Conservation (phyloP, 2,113 vertebrate genomes). For the Sorex araneus region DNA sequence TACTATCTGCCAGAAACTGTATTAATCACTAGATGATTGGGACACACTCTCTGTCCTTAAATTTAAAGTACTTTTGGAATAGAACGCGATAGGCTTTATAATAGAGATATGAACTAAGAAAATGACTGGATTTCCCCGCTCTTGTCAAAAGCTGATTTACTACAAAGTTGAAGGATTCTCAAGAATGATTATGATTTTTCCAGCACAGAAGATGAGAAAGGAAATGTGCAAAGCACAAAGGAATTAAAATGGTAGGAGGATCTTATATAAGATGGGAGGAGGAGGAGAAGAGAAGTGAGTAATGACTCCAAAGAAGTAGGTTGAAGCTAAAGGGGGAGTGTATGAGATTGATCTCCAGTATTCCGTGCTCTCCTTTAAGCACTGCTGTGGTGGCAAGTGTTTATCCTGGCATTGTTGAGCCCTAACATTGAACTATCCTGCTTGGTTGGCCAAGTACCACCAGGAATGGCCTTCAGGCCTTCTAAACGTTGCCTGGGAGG, state of each 20-base stretch:
- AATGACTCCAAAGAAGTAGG: neutral
- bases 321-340: too few relatives aligned
- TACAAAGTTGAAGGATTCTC: slow-evolving; percentile 25
- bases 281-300: neutral
- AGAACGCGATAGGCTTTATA: neutral
- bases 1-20: neutral
- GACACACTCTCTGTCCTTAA: neutral
- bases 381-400: too few relatives aligned
- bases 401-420: too few relatives aligned
- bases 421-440: too few relatives aligned
- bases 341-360: too few relatives aligned
- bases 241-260: neutral
- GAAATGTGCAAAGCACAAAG: neutral
- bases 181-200: slow-evolving; percentile 23
- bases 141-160: neutral
- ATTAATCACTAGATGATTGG: slow-evolving; percentile 27
- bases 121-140: neutral
- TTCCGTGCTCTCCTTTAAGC: too few relatives aligned
- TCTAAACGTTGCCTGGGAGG: too few relatives aligned
- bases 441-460: too few relatives aligned
- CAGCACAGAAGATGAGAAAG: neutral
- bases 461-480: too few relatives aligned
- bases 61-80: slow-evolving; percentile 35
- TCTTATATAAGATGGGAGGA: too few relatives aligned
- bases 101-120: neutral